Evolutionary conservation across 2,888 invertebrate genomes (phyloP).

Genomic region (Laspeyria flexula): DNA sequence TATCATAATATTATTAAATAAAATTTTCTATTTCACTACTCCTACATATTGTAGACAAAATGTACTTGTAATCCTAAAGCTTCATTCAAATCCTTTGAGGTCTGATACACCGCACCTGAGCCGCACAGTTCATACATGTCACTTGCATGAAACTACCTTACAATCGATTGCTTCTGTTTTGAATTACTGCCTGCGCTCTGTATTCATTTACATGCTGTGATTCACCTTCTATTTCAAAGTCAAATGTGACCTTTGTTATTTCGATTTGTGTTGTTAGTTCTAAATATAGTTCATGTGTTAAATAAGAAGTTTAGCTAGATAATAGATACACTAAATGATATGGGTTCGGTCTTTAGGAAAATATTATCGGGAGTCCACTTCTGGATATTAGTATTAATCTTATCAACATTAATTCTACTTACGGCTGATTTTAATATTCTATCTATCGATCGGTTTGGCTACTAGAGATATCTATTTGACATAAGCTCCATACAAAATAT

Average conservation of each 20-base stretch:
- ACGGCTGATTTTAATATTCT: too few relatives aligned
- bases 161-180: slow-evolving; percentile 37
- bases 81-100: not conserved
- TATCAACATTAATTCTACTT: too few relatives aligned
- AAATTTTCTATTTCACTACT: too few relatives aligned
- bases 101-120: not conserved
- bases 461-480: too few relatives aligned
- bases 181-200: slow-evolving; percentile 18
- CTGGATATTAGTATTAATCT: too few relatives aligned
- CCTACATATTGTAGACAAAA: not conserved
- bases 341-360: too few relatives aligned
- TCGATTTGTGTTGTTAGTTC: not conserved
- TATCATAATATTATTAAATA: too few relatives aligned
- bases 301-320: too few relatives aligned
- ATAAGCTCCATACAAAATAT: too few relatives aligned
- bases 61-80: not conserved
- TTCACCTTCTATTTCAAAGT: not conserved
- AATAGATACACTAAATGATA: too few relatives aligned
- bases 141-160: slow-evolving; percentile 24
- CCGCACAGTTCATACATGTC: slow-evolving; percentile 32
- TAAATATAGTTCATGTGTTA: not conserved
- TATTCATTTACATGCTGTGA: not conserved
- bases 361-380: too few relatives aligned
- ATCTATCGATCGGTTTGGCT: too few relatives aligned
- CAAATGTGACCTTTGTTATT: not conserved